These are phyloP conservation scores for Trochalopteron elliotii DNA, from an alignment of 2,113 vertebrate species.

Conservation along the genomic window DNA sequence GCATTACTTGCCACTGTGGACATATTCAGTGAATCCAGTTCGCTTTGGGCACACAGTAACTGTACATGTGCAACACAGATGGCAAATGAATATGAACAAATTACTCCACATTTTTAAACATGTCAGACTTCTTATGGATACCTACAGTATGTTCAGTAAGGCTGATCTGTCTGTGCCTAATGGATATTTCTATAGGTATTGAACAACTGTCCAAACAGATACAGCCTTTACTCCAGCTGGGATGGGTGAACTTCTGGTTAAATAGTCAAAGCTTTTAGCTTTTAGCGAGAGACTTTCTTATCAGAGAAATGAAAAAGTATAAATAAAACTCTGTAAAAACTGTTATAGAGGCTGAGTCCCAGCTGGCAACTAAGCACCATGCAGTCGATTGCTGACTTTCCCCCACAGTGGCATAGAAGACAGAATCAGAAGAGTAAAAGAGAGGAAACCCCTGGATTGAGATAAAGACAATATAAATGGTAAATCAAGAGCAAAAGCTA, in stretches of 20 bases:
- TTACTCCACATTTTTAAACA: not conserved
- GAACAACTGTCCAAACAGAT: not conserved
- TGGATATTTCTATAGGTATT: not conserved
- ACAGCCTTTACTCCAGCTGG: not conserved
- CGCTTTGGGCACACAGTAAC: not conserved
- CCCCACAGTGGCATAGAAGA: not conserved
- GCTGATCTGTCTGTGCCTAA: not conserved
- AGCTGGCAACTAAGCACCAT: not conserved
- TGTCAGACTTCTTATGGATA: not conserved
- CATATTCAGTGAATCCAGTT: not conserved
- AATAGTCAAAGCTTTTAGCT: not conserved
- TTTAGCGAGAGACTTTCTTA: not conserved
- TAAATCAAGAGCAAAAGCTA: not conserved
- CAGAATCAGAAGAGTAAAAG: not conserved
- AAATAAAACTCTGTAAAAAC: not conserved
- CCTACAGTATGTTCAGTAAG: not conserved
- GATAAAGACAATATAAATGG: not conserved
- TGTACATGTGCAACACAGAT: not conserved
- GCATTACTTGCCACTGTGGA: not conserved
- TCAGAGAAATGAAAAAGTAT: not conserved
- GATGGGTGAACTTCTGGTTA: not conserved
- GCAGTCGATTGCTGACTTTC: rapidly evolving
- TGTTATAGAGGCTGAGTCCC: not conserved
- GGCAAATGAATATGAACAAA: slow-evolving; percentile 13
- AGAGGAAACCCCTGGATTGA: not conserved